Conservation (phyloP, 1,140 invertebrate species). For the Listronotus bonariensis region DNA sequence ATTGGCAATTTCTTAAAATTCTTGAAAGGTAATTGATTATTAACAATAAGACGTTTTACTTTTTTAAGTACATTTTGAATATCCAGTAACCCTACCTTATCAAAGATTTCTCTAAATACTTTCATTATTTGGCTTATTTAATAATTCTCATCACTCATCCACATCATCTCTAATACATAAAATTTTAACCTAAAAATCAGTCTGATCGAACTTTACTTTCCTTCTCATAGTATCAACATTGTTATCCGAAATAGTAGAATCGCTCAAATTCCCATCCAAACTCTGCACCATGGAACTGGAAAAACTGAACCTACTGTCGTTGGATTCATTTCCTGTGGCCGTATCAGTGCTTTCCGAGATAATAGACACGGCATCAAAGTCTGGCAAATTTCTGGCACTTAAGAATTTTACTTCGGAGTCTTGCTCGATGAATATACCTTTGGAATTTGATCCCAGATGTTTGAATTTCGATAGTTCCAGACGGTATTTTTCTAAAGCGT, state of each 20-base stretch:
- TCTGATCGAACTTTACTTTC: slow-evolving; percentile 34
- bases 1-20: too few species aligned
- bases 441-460: slow-evolving; percentile 59
- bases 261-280: slow-evolving; percentile 47
- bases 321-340: slow-evolving; percentile 25
- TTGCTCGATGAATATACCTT: slow-evolving; percentile 41
- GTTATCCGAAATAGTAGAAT: slow-evolving; percentile 13
- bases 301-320: slow-evolving; percentile 53
- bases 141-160: too few species aligned
- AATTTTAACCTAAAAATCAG: slow-evolving; percentile 22
- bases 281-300: slow-evolving; percentile 55
- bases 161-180: too few species aligned
- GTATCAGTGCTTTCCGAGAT: slow-evolving; percentile 31
- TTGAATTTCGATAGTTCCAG: slow-evolving; percentile 63
- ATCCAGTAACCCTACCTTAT: too few species aligned
- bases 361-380: slow-evolving; percentile 36
- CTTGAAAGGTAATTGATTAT: too few species aligned
- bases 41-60: too few species aligned
- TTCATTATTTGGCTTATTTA: too few species aligned
- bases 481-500: slow-evolving; percentile 44
- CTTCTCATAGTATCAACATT: background rate
- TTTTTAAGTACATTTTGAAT: too few species aligned
- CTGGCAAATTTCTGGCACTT: slow-evolving; percentile 34
- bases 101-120: too few species aligned
- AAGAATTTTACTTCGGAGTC: slow-evolving; percentile 36